These are phyloP conservation scores for Heliocidaris tuberculata DNA, from an alignment of 35 echinoderm and acorn worm genomes.

Conservation along the genomic window DNA sequence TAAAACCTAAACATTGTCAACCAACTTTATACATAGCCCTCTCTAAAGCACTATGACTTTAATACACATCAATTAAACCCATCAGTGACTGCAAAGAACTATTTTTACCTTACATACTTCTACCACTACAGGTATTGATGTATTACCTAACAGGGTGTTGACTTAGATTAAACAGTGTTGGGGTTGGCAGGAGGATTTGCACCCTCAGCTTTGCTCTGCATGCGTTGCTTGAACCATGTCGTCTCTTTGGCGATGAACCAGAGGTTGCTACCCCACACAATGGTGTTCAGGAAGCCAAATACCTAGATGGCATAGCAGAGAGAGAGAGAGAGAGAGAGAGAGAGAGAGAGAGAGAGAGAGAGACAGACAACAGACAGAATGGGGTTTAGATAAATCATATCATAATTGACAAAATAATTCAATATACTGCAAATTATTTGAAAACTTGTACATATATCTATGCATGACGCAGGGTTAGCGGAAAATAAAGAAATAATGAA, in stretches of 20 bases:
- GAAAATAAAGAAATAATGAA: no score
- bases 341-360: no score
- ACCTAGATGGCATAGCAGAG: conserved; percentile 48
- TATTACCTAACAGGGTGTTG: background rate
- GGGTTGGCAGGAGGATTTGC: background rate
- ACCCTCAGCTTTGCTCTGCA: background rate
- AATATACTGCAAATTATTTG: no score
- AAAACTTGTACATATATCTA: no score
- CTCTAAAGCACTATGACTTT: background rate
- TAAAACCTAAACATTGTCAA: background rate
- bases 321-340: no score
- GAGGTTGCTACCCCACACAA: conserved; percentile 87
- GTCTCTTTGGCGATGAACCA: conserved; percentile 98
- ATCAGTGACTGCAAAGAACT: no score
- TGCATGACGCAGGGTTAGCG: no score
- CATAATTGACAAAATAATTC: no score
- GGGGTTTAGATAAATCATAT: no score
- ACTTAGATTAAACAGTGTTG: conserved; percentile 27
- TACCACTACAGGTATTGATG: background rate
- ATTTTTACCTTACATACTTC: no score
- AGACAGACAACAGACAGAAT: no score
- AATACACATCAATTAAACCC: background rate
- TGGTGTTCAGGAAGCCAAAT: conserved; percentile 83
- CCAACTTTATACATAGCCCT: background rate
- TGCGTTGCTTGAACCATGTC: conserved; percentile 59